A percentile compares a stretch with the other conserved stretches of the same genome.
phyloP scores from a whole-genome alignment of 2,113 vertebrate species.

The Cisticola juncidis region DNA sequence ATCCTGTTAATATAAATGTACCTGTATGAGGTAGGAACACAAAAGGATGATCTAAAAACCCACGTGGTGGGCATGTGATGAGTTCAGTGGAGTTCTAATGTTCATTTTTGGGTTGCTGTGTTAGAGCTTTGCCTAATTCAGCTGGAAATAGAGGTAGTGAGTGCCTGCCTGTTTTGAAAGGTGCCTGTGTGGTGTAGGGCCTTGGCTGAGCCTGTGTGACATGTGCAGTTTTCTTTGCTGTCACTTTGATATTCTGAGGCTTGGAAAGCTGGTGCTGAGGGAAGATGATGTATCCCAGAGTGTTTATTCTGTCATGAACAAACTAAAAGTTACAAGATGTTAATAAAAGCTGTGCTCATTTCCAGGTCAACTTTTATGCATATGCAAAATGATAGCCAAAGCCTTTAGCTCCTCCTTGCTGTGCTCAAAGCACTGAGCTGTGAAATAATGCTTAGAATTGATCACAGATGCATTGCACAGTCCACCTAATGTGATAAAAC shows the following conservation, averaged over 20 bases:
- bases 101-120: neutral
- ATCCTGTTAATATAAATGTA: neutral
- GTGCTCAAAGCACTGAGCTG: conserved; percentile 31
- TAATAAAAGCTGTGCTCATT: neutral
- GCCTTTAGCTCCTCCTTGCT: conserved; percentile 33
- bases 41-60: neutral
- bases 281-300: neutral
- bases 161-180: neutral
- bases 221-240: neutral
- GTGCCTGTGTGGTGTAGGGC: neutral
- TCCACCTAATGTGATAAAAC: conserved; percentile 11
- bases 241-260: neutral
- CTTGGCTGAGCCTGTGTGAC: neutral
- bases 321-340: neutral
- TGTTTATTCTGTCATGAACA: neutral
- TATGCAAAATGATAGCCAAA: conserved; percentile 15
- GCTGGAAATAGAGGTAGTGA: neutral
- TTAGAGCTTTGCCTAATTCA: neutral
- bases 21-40: neutral
- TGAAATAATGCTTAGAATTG: conserved; percentile 51
- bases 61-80: too few relatives aligned
- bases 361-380: neutral
- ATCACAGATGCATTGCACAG: conserved; percentile 6
- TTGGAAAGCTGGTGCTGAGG: neutral
- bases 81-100: neutral